Evolutionary conservation across 2,113 vertebrate species (phyloP).

Genomic region (Burhinus oedicnemus): DNA sequence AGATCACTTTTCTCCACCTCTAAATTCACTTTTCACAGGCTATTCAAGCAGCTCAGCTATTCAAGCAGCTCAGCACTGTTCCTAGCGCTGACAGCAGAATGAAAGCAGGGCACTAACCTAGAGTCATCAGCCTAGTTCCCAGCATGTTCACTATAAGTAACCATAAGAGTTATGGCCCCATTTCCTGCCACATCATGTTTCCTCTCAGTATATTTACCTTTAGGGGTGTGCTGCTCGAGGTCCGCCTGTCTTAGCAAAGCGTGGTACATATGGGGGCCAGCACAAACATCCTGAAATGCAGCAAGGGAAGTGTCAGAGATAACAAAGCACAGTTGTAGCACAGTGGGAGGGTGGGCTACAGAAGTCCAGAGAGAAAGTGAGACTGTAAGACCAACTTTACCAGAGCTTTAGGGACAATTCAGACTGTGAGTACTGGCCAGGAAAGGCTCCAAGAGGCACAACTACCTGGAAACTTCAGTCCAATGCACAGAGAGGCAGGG

Average conservation of each 20-base stretch:
- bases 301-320: background rate
- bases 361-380: background rate
- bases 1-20: background rate
- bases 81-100: background rate
- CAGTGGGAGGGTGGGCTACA: background rate
- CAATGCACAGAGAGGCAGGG: background rate
- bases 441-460: background rate
- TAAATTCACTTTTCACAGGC: background rate
- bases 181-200: background rate
- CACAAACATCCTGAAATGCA: slow-evolving; percentile 63
- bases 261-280: slow-evolving; percentile 51
- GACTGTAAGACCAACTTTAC: background rate
- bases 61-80: background rate
- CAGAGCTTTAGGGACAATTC: background rate
- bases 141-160: background rate
- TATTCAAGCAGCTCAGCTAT: background rate
- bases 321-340: background rate
- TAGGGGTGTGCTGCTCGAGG: slow-evolving; percentile 67
- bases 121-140: background rate
- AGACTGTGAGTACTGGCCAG: background rate
- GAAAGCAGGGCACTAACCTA: background rate
- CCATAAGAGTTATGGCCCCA: background rate
- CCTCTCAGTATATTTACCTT: slow-evolving; percentile 72
- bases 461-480: background rate
- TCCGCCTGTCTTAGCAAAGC: slow-evolving; percentile 71